Base-by-base conservation (phyloP, 2,797 vertebrate species). In the Phalloptychus januarius region DNA sequence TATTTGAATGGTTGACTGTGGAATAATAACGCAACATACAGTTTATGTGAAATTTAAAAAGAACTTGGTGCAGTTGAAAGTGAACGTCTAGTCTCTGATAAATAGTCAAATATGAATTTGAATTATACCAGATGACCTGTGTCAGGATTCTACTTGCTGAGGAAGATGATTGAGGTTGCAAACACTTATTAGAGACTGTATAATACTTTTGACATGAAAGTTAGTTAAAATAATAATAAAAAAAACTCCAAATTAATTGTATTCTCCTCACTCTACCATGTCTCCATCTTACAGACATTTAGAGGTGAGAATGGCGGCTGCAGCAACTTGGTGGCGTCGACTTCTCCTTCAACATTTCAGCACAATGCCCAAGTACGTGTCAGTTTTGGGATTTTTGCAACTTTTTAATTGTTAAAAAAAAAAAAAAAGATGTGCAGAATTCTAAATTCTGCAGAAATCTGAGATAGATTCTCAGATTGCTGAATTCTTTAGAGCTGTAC, bases 291-390 rank as follows among this genome's bases (percentile, higher is more conserved):
- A 15, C 85, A 96, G 95, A 87, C 93, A 31, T 94, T 93, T 79
- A 90, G 94, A 56, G 89, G 92, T 89, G 97, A 97, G 84, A 97
- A 95, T 85, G 97, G 97, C 18, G 97, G 97, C 67, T 98, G 96
- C 89, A 92, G 96, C 65, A 96, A 96, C 87, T 87, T 95, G 4
- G 86, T 95, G 78, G 94, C 92, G 42, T 96, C 82, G 0, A 82
- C 95, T 81, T 94, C 96, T 45, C 46, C 93, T 36, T 75, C 91
- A n/a, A 80, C 79, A 28, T 94, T 95, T 75, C 85, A 90, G n/a
- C 96, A 96, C 83, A 95, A 86, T 86, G 93, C 95, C 61, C 89
- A 89, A 13, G 92, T 93, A 82, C 0, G 80, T 84, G 52, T 0
- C 0, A 1, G 48, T 74, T 72, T 75, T 58, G 0, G 23, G 20